Evolutionary conservation across 2,888 invertebrate genomes (phyloP).

Genomic region (Dolomedes plantarius): DNA sequence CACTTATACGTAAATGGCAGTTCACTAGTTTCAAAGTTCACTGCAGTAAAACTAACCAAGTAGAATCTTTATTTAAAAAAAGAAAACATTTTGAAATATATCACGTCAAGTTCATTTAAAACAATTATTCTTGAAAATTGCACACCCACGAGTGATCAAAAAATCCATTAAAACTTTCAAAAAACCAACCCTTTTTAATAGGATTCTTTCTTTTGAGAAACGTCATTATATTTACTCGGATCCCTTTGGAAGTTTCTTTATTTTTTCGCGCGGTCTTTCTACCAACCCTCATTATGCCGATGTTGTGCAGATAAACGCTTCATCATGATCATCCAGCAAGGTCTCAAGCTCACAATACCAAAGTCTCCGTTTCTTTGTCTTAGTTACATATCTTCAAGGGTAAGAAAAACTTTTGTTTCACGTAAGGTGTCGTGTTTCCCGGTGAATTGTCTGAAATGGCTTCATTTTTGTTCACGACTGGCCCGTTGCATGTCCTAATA

Average conservation of each 20-base stretch:
- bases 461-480: background rate
- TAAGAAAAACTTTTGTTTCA: conserved; percentile 59
- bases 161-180: conserved; percentile 30
- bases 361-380: conserved; percentile 50
- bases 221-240: conserved; percentile 33
- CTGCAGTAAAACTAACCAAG: background rate
- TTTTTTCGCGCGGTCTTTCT: conserved; percentile 22
- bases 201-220: conserved; percentile 45
- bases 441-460: conserved; percentile 44
- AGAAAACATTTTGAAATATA: conserved; percentile 19
- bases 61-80: background rate
- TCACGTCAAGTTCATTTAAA: conserved; percentile 58
- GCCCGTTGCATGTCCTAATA: background rate
- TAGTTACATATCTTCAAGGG: conserved; percentile 67
- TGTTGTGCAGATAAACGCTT: conserved; percentile 53
- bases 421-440: conserved; percentile 62
- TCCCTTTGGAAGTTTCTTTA: conserved; percentile 23
- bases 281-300: conserved; percentile 48
- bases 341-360: conserved; percentile 41
- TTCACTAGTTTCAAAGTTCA: background rate
- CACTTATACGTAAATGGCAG: background rate
- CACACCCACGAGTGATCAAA: conserved; percentile 41
- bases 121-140: conserved; percentile 57
- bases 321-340: conserved; percentile 54
- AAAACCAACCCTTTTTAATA: conserved; percentile 33